Percentiles rank a stretch among this genome's conserved stretches.
Evolutionary conservation across 2,113 vertebrate genomes (phyloP).

Genomic region (Paramisgurnus dabryanus): DNA sequence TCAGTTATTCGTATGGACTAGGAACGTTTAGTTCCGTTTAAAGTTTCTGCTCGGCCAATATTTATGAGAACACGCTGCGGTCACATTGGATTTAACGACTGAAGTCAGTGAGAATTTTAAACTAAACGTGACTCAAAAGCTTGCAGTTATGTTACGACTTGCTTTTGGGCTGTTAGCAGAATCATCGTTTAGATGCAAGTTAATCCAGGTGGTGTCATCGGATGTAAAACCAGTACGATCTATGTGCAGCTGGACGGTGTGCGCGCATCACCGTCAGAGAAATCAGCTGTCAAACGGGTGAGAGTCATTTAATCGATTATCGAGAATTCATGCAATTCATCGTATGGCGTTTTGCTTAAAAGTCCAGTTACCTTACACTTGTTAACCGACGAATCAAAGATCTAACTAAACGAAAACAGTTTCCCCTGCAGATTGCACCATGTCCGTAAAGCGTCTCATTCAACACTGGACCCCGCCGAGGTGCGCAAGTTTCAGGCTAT

Average conservation of each 20-base stretch:
- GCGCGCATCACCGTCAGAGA: conserved; percentile 53
- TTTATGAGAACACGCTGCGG: conserved; percentile 22
- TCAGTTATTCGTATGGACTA: background rate
- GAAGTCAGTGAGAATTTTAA: background rate
- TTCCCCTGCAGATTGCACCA: conserved; percentile 53
- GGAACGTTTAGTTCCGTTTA: conserved; percentile 46
- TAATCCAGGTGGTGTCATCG: background rate
- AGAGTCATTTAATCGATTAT: background rate
- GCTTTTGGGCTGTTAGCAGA: conserved; percentile 44
- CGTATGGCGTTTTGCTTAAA: background rate
- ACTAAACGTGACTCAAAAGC: background rate
- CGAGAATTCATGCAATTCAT: background rate
- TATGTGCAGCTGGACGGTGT: conserved; percentile 57
- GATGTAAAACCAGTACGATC: conserved; percentile 2
- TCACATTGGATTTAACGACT: conserved; percentile 19
- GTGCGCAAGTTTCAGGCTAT: conserved; percentile 85
- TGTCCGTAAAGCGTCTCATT: conserved; percentile 66
- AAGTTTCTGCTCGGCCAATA: conserved; percentile 57
- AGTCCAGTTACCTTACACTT: background rate
- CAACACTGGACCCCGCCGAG: conserved; percentile 85
- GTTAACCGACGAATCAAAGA: background rate
- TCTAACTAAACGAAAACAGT: background rate
- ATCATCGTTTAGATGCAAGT: background rate
- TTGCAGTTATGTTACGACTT: conserved; percentile 57
- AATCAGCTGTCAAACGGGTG: conserved; percentile 19